Base-by-base conservation (phyloP, 2,888 invertebrate species). In the Deilephila porcellus region DNA sequence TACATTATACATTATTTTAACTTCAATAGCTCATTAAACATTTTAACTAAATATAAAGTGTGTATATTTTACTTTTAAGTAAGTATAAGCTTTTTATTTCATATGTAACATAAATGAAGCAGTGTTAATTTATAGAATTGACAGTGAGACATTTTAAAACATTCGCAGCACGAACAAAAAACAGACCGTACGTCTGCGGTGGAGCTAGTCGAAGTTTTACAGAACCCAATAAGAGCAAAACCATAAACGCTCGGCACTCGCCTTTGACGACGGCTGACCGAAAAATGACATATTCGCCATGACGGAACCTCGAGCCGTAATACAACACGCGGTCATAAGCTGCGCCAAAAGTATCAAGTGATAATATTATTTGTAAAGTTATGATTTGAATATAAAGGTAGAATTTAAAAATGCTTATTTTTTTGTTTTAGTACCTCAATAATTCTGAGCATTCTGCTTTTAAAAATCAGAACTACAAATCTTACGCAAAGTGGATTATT, bases 271-370 rank as follows among this genome's bases (percentile, higher is more conserved):
- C 74, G 20, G 76, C 75, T 78, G 74, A 78, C 76, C 79, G 76
- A 83, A 84, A 82, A 83, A 80, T 83, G 79, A 82, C 83, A 85
- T 80, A 76, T 82, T 76, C 77, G 17, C 67, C 14, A 67, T 52
- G 45, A 52, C 45, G 25, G 14, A 5, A 67, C 45, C 45, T 19
- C 14, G 11, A 37, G 2, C 37, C n/a, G 45, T 67, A 17, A 45
- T 52, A 29, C 25, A 52, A 67, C 67, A 3, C 19, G 20, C 45
- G 25, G 45, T 25, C 14, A 52, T 67, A 67, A 25, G 52, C 1
- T 67, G 17, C 67, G 25, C 25, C 11, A 25, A 64, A 25, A 52
- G 25, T 25, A 25, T 25, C 1, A 25, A 25, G n/a, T 56, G 56
- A 56, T 56, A 19, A 56, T 1, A 45, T 17, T n/a, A 56, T 1